Conservation (phyloP, 2,113 vertebrate genomes). For the Buteo buteo region DNA sequence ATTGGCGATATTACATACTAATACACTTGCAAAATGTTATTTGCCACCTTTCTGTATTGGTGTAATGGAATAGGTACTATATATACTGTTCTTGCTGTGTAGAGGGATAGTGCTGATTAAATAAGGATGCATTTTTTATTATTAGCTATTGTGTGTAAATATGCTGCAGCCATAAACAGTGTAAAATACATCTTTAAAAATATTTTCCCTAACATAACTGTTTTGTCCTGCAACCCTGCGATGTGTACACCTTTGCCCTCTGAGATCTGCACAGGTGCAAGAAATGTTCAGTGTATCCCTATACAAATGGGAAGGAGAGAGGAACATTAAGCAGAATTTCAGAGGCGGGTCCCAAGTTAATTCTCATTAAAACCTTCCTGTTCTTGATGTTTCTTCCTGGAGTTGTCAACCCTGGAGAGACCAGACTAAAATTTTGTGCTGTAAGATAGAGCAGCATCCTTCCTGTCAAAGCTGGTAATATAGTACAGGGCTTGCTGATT, state of each 20-base stretch:
- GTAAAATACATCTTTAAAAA: neutral
- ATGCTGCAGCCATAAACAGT: neutral
- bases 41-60: neutral
- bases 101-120: neutral
- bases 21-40: neutral
- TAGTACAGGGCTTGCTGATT: neutral
- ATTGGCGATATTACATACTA: rapidly evolving
- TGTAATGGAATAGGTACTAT: neutral
- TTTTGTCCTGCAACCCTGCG: rapidly evolving
- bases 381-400: neutral
- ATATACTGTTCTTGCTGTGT: neutral
- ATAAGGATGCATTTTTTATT: neutral
- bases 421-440: neutral
- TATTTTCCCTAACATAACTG: neutral
- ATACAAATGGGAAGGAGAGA: neutral
- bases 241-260: neutral
- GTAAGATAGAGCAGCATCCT: neutral
- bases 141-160: neutral
- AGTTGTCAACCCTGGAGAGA: neutral
- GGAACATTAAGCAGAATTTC: neutral
- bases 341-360: neutral
- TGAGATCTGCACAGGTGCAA: neutral
- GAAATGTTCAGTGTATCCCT: neutral
- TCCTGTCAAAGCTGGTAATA: neutral
- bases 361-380: neutral